Evolutionary conservation across 2,113 vertebrate species (phyloP), one percentile per base, ranked within the genome.

Genomic region (Myodes glareolus): DNA sequence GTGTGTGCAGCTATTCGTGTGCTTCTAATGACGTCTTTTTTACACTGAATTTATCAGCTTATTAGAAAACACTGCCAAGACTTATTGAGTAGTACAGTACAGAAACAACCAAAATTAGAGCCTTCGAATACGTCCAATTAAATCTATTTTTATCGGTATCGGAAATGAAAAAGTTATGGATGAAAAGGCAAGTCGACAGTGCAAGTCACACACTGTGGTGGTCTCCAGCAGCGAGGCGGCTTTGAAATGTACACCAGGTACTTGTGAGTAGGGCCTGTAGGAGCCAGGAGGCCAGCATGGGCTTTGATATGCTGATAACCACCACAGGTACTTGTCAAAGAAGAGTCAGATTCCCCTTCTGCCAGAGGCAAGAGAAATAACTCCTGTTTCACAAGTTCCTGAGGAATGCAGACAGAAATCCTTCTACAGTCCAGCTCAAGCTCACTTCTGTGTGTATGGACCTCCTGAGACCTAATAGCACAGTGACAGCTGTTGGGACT

Each of bases 81-180:
- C 77, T 94, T 85, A 93, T 31, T 92, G 58, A 95, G 47, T 70
- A 76, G 91, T 11, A 86, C 21, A 65, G 58, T 88, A 27, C 58
- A 88, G 88, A 97, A 93, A 80, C 1, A 88, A 96, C 42, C 50
- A 86, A 95, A 95, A 95, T 92, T 94, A 95, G 86, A 86, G 87
- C 10, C 84, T 25, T 80, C 0, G 33, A 7, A 90, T 52, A 89
- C 68, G 95, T 97, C 72, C 77, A 94, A 93, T 88, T 92, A 96
- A 92, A 96, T 92, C 72, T 42, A 63, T 97, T 77, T 95, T 94
- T 86, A 97, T 78, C 7, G 13, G 42, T 45, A 97, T 81, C 92
- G 50, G 39, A 23, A 88, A 68, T 61, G 42, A 67, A 84, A 31
- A 86, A 89, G 80, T 10, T 72, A 81, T 39, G 33, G 27, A 45